These are phyloP conservation scores for Bursaphelenchus mucronatus DNA, from an alignment of 1,140 invertebrate species.

Conservation along the genomic window DNA sequence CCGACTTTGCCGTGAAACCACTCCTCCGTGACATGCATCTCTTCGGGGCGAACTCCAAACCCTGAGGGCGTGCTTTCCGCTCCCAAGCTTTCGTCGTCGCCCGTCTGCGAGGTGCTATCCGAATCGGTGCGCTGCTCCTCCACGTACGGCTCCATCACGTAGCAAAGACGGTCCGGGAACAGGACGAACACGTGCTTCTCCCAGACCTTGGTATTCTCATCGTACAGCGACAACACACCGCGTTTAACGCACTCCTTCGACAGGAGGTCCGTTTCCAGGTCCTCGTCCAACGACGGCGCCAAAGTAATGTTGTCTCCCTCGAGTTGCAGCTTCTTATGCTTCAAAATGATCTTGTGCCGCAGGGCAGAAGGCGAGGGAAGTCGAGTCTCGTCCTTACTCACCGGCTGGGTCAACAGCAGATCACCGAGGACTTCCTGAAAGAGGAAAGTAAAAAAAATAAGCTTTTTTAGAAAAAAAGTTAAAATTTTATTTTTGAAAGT, in stretches of 20 bases:
- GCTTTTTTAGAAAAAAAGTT: too few species aligned
- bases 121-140: slow-evolving; percentile 29
- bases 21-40: slow-evolving; percentile 59
- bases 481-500: too few species aligned
- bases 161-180: slow-evolving; percentile 54
- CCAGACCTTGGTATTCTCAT: slow-evolving; percentile 35
- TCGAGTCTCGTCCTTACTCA: slow-evolving; percentile 60
- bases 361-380: slow-evolving; percentile 81
- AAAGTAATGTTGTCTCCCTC: slow-evolving; percentile 30
- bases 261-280: slow-evolving; percentile 44
- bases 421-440: slow-evolving; percentile 78
- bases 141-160: slow-evolving; percentile 35
- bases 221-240: slow-evolving; percentile 28
- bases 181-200: slow-evolving; percentile 54
- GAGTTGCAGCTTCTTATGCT: slow-evolving; percentile 60
- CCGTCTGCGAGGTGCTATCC: slow-evolving; percentile 42
- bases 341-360: slow-evolving; percentile 64
- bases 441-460: too few species aligned
- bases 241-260: slow-evolving; percentile 44
- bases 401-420: slow-evolving; percentile 53
- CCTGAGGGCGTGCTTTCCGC: slow-evolving; percentile 37
- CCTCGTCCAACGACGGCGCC: slow-evolving; percentile 13
- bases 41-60: slow-evolving; percentile 55
- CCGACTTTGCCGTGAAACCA: slow-evolving; percentile 59
- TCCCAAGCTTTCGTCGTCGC: slow-evolving; percentile 41